These are phyloP conservation scores for Illadopsis cleaveri DNA, from an alignment of 2,113 vertebrate species.

Conservation along the genomic window DNA sequence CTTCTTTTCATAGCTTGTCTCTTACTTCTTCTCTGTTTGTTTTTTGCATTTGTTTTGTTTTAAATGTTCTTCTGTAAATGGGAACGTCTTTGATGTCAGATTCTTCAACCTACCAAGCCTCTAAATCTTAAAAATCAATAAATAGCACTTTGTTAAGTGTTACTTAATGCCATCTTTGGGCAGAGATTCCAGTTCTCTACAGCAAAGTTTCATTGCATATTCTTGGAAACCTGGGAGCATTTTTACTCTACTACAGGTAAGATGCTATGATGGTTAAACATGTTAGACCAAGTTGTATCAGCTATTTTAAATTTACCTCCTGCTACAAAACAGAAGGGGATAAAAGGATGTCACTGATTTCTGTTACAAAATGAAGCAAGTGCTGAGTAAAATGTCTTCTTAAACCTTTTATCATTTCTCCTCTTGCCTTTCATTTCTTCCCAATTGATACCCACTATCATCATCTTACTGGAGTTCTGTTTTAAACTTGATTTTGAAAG, in stretches of 20 bases:
- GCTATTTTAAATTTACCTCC: background rate
- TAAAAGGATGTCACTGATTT: background rate
- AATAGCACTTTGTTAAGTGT: background rate
- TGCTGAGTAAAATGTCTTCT: background rate
- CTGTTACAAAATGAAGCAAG: background rate
- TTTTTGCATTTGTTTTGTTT: background rate
- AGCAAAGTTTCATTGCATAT: background rate
- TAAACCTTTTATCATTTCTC: background rate
- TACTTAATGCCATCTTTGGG: background rate
- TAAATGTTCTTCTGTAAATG: background rate
- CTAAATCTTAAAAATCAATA: background rate
- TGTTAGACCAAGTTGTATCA: rapidly evolving
- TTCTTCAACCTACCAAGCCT: background rate
- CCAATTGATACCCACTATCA: background rate
- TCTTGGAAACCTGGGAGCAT: background rate
- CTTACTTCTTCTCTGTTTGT: background rate
- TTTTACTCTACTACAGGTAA: background rate
- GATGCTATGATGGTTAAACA: background rate
- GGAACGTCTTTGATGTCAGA: background rate
- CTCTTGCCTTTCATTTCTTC: background rate
- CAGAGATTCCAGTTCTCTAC: background rate
- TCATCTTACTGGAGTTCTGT: background rate
- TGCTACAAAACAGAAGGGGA: background rate
- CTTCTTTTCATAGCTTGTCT: background rate
- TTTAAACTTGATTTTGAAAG: background rate